Percentiles rank a stretch among this genome's conserved stretches.
Evolutionary conservation across 2,113 vertebrate genomes (phyloP).

Genomic region (Geococcyx californianus): DNA sequence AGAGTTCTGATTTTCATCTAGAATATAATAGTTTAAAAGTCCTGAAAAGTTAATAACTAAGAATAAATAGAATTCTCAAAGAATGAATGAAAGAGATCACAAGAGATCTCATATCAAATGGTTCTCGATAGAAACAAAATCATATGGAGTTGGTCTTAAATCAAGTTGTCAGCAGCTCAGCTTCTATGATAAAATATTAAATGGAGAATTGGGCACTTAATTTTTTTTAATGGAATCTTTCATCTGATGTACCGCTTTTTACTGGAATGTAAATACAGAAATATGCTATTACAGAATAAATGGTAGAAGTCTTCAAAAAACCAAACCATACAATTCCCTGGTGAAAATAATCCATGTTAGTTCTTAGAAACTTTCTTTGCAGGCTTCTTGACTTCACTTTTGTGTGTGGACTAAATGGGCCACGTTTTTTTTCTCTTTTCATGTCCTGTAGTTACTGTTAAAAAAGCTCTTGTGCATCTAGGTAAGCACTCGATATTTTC

Average conservation of each 20-base stretch:
- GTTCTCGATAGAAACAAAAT: not conserved
- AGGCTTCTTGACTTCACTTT: not conserved
- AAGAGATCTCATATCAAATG: not conserved
- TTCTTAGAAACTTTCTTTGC: not conserved
- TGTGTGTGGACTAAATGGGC: not conserved
- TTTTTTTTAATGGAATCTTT: not conserved
- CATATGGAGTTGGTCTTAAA: not conserved
- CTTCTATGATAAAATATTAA: not conserved
- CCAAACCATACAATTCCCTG: accelerated
- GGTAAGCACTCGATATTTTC: not conserved
- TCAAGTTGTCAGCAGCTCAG: not conserved
- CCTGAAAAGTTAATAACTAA: not conserved
- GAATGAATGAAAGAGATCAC: not conserved
- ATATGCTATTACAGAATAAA: not conserved
- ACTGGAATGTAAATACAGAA: not conserved
- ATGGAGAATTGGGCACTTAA: not conserved
- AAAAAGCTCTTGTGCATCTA: not conserved
- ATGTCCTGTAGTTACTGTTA: not conserved
- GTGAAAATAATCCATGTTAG: not conserved
- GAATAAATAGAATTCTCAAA: not conserved
- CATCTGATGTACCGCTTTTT: not conserved
- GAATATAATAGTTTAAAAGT: not conserved
- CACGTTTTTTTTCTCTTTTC: not conserved
- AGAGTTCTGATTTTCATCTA: not conserved
- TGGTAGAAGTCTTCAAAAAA: not conserved